Evolutionary conservation across 2,888 invertebrate genomes (phyloP).

Genomic region (Limenitis camilla): DNA sequence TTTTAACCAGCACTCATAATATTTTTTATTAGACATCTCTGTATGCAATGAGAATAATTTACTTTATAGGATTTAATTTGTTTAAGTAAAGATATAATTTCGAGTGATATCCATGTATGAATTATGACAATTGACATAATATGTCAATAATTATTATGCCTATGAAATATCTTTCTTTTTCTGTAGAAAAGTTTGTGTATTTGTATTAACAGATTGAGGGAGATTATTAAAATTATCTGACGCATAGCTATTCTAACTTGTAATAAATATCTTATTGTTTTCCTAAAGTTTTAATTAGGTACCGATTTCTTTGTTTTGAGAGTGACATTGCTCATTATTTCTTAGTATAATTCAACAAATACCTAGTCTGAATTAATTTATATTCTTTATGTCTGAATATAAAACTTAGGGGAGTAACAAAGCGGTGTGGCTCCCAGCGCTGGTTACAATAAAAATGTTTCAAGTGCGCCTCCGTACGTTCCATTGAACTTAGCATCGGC

Average conservation of each 20-base stretch:
- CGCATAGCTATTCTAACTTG: too few species aligned
- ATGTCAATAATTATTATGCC: slow-evolving; percentile 22
- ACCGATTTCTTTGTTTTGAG: too few species aligned
- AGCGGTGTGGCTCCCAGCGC: slow-evolving; percentile 36
- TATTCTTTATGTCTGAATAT: slow-evolving; percentile 16
- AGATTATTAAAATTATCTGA: too few species aligned
- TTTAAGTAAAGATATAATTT: too few species aligned
- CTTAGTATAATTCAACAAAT: background rate
- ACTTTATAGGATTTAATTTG: too few species aligned
- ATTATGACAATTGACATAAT: too few species aligned
- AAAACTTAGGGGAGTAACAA: slow-evolving; percentile 40
- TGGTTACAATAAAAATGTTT: slow-evolving; percentile 69
- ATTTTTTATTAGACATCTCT: slow-evolving; percentile 52
- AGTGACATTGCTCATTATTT: too few species aligned
- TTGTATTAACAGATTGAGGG: too few species aligned
- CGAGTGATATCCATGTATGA: too few species aligned
- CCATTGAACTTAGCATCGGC: slow-evolving; percentile 60
- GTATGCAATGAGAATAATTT: background rate
- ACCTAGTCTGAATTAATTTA: slow-evolving; percentile 9
- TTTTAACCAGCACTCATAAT: slow-evolving; percentile 54
- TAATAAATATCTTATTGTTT: too few species aligned
- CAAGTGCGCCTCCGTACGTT: slow-evolving; percentile 70
- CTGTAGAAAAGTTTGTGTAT: slow-evolving; percentile 20
- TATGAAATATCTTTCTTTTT: too few species aligned
- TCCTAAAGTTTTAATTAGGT: too few species aligned